Evolutionary conservation across 2,113 vertebrate genomes (phyloP), one percentile per base, ranked within the genome.

Genomic region (Carettochelys insculpta): DNA sequence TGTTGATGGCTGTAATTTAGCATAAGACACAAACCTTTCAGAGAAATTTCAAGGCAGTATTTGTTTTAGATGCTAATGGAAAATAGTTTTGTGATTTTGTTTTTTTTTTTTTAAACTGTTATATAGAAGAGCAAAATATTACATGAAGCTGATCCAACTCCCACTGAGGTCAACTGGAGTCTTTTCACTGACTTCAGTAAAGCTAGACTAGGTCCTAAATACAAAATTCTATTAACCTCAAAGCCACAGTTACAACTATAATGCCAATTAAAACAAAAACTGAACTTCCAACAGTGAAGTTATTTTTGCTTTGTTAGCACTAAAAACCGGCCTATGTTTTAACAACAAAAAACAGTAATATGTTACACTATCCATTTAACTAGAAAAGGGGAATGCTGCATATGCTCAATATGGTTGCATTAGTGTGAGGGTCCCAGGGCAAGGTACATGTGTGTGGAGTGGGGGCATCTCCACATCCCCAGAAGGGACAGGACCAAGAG

Each of bases 171-270:
- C 4, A 41, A 0, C n/a, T 29, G 22, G 22, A 50, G 34, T 82
- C 11, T 6, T 65, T 68, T 34, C 52, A 5, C 38, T 68, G 34
- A 68, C 61, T 25, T 0, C 1, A 3, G 19, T 13, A 9, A 11
- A 14, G 14, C 8, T 73, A 50, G 41, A 45, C 68, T 4, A 22
- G 52, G 41, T 29, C 34, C 3, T 53, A 10, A 27, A 48, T 76
- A 53, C 38, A 53, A 29, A 41, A 2, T 5, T 9, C 12, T 54
- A 29, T 34, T 54, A 8, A 84, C 24, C 16, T 81, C 29, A 45
- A 1, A 8, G 54, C 75, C 76, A 31, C 48, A 2, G 2, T 20
- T 1, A n/a, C 16, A 29, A 50, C 76, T 5, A 43, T 38, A 45
- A 17, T 4, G 19, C 47, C 11, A 81, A 27, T 31, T 29, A 56